Percentiles rank a stretch among this genome's conserved stretches.
Evolutionary conservation across 2,113 vertebrate genomes (phyloP).

Genomic region (Ceratotherium simum): DNA sequence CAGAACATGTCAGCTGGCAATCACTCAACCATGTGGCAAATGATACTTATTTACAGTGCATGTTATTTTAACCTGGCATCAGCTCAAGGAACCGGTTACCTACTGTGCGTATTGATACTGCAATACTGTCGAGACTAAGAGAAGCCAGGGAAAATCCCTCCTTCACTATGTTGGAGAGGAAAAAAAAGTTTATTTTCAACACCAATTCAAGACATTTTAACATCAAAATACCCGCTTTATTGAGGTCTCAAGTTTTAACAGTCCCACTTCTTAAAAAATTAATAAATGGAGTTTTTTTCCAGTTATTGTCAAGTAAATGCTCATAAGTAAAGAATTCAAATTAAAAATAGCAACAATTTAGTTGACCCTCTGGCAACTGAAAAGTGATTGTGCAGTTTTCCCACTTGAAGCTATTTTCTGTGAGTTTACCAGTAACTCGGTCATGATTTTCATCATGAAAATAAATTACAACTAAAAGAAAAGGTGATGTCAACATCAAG

Average conservation of each 20-base stretch:
- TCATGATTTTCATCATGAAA: conserved; percentile 56
- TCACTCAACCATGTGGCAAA: neutral
- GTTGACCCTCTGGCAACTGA: neutral
- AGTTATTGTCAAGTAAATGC: neutral
- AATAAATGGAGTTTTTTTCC: neutral
- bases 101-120: accelerated
- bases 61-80: neutral
- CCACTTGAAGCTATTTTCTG: neutral
- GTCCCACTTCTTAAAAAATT: neutral
- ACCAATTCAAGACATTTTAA: neutral
- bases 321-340: neutral
- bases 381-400: neutral
- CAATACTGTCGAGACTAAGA: neutral
- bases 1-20: neutral
- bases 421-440: conserved; percentile 31
- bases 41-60: accelerated
- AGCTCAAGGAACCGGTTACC: neutral
- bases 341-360: neutral
- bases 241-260: neutral
- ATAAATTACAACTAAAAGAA: conserved; percentile 39
- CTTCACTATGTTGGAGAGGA: neutral
- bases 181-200: neutral
- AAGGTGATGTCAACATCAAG: conserved; percentile 36
- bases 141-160: neutral
- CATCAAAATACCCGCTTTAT: neutral